Base-by-base conservation (phyloP, 2,113 vertebrate species). In the Seriola rivoliana region DNA sequence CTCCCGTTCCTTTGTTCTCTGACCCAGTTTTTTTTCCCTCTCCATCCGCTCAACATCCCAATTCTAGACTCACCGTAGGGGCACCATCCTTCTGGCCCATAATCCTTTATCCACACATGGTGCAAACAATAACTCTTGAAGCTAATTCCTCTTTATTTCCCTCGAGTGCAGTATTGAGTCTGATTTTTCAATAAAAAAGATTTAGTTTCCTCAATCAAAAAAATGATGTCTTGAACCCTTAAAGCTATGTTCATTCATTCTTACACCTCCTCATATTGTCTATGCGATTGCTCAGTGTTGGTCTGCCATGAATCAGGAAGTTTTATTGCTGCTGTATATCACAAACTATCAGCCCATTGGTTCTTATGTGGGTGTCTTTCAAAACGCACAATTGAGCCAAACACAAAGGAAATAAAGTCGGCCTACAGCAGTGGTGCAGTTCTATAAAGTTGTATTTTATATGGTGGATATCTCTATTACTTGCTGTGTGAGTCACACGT, bases 61-160 rank as follows among this genome's bases (percentile, higher is more conserved):
- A 87, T 83, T 84, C 80, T 71, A 81, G 71, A 73, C 84, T 78
- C 74, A 82, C 88, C 78, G 73, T 67, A 21, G 60, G 84, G 79
- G 38, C 73, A n/a, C 36, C 71, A 32, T 84, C 81, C 75, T 84
- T 60, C 71, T 54, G 80, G 78, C 71, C 65, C 23, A 11, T 70
- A 75, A 81, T 73, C 81, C 78, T 81, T 81, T 58, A 71, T 78
- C 79, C 77, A 72, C 83, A 78, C 67, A 34, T 65, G 83, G 60
- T 40, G 78, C 86, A 88, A 89, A 92, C 85, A 85, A 79, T 88
- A 82, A 71, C 88, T 85, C 73, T 44, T 69, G 9, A 42, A 87
- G 87, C 76, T 92, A 88, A 92, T 92, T 88, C 87, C 42, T 58
- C 71, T 75, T 92, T 92, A 94, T 94, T 94, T 94, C 93, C 93